Conservation (phyloP, 1,140 invertebrate species). For the Kradibia gibbosae region DNA sequence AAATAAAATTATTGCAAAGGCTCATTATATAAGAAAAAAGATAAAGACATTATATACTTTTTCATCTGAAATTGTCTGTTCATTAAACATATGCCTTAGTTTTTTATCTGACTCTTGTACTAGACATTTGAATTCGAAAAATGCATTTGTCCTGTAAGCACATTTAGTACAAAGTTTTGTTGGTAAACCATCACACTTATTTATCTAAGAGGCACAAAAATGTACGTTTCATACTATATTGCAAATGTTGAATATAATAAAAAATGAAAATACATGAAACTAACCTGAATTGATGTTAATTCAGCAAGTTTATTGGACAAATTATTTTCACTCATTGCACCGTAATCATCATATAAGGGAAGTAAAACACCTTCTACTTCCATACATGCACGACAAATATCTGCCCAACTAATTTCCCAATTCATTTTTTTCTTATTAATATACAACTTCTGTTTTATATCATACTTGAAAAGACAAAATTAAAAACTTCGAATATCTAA, state of each 20-base stretch:
- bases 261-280: slow-evolving; percentile 31
- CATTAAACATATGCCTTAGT: slow-evolving; percentile 62
- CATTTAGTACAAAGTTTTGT: slow-evolving; percentile 67
- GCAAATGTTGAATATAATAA: not conserved
- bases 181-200: slow-evolving; percentile 64
- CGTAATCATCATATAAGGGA: slow-evolving; percentile 63
- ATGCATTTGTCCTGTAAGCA: slow-evolving; percentile 64
- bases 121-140: slow-evolving; percentile 65
- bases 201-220: slow-evolving; percentile 57
- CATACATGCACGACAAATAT: slow-evolving; percentile 70
- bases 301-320: slow-evolving; percentile 65
- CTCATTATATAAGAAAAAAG: not conserved
- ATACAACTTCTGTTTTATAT: not conserved
- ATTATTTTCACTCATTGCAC: slow-evolving; percentile 57
- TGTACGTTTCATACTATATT: not conserved
- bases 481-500: not conserved
- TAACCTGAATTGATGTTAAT: slow-evolving; percentile 65
- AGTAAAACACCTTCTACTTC: slow-evolving; percentile 62
- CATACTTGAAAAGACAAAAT: not conserved
- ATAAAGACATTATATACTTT: not conserved
- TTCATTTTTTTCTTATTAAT: slow-evolving; percentile 55
- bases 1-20: not conserved
- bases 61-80: slow-evolving; percentile 30
- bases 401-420: slow-evolving; percentile 61
- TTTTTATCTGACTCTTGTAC: slow-evolving; percentile 66